phyloP scores from a whole-genome alignment of 53 echinoderm and acorn worm species.

The Pentamera pediparva region DNA sequence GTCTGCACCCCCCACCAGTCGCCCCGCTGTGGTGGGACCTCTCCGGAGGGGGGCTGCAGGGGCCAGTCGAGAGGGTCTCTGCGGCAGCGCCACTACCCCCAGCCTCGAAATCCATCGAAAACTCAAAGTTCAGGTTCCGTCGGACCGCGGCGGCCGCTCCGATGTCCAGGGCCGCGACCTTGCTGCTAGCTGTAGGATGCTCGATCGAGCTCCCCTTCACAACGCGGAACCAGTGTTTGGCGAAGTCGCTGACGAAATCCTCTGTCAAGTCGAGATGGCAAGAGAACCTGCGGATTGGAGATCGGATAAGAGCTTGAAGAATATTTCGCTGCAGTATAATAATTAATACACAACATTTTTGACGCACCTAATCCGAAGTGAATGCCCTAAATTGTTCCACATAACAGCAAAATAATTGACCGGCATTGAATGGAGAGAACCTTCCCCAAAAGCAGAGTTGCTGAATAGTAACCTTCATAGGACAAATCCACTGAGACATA shows the following conservation, averaged over 20 bases:
- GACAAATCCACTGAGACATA: too few relatives aligned
- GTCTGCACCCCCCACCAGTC: neutral
- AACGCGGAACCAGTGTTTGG: conserved; percentile 51
- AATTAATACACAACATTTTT: too few relatives aligned
- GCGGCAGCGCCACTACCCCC: neutral
- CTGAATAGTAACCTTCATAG: too few relatives aligned
- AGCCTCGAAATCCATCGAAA: conserved; percentile 41
- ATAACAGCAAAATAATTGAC: neutral
- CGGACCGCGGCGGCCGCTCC: conserved; percentile 13
- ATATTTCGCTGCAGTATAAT: too few relatives aligned
- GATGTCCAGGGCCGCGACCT: conserved; percentile 57
- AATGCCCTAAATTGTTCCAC: neutral
- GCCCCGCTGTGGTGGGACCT: neutral
- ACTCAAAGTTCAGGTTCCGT: conserved; percentile 65
- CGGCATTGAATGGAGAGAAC: too few relatives aligned
- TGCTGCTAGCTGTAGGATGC: neutral
- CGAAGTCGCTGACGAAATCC: conserved; percentile 45
- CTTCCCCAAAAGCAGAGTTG: too few relatives aligned
- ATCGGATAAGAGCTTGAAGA: neutral
- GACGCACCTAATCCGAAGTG: neutral
- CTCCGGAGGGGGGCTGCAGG: neutral
- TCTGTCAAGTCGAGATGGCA: conserved; percentile 61
- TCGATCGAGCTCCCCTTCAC: neutral
- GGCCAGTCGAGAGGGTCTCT: neutral
- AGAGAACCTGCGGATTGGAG: conserved; percentile 44